Evolutionary conservation across 2,113 vertebrate genomes (phyloP), one percentile per base, ranked within the genome.

Genomic region (Hystrix brachyura): DNA sequence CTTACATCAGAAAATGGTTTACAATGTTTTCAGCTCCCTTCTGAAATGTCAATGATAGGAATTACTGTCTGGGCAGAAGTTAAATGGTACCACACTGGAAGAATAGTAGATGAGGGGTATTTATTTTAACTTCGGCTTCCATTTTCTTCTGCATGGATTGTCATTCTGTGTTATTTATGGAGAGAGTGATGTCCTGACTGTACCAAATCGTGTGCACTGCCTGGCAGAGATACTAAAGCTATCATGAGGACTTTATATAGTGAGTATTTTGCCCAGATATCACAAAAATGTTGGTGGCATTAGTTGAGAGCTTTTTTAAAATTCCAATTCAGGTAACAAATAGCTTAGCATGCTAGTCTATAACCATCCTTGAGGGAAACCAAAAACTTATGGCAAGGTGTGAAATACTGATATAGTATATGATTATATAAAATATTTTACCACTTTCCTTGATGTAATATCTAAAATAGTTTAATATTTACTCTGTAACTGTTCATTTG

Each of bases 31-130:
- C 57, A 94, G 88, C 96, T 96, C 84, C 92, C 34, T 87, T 96
- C 94, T 95, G 67, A 97, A 97, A 97, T 96, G 94, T 93, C 97
- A 96, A 83, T 96, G 96, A 97, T 53, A 95, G 93, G 34, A 95
- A 96, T 97, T 97, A 96, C 83, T 89, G 87, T 96, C 82, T 95
- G 64, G 85, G 85, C 64, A 90, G 90, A 95, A 81, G 78, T 96
- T 97, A 97, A 98, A 97, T 86, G 90, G 62, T 91, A 94, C 90
- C 87, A 96, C 71, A 94, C 46, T 87, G 86, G 84, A 96, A 93
- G 57, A 97, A 95, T 32, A 95, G 93, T 12, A 89, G 65, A 19
- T 57, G 0, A 19, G 82, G 81, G 72, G 8, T 27, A 2, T 12
- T 97, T 95, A 97, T 94, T 97, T 97, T 95, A 95, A 94, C 79